Evolutionary conservation across 2,113 vertebrate genomes (phyloP), one percentile per base, ranked within the genome.

Genomic region (Noctilio leporinus): DNA sequence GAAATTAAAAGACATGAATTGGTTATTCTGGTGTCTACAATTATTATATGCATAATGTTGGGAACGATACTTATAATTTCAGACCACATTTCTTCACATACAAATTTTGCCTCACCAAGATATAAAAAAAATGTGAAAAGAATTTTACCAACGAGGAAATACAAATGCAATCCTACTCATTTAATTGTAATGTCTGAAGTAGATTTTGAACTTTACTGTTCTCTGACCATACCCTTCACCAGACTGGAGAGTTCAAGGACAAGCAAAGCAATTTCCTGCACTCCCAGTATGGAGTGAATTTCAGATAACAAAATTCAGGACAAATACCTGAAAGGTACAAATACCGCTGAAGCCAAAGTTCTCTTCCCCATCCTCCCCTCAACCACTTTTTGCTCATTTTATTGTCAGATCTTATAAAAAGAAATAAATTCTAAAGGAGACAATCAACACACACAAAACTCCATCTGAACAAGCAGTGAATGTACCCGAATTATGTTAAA

Each of bases 401-500:
- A 93, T 80, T 95, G 70, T 89, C 95, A 96, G 67, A 64, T 72
- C 73, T 86, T 53, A 40, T 40, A 93, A 94, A 40, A 83, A 91
- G 83, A 90, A 87, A 0, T 0, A 82, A 92, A 91, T 86, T 38
- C 84, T 69, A 93, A 96, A 88, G 92, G 97, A 97, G 89, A 96
- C 95, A 96, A 96, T 85, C 97, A 94, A 72, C 33, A 95, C 77
- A 89, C 49, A 91, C 40, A 90, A 30, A 72, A 51, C 93, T 47
- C 53, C 47, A 70, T 70, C 85, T 53, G 93, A 98, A 97, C 53
- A 97, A 97, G 95, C 7, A 75, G 20, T 70, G 62, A 93, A 76
- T 86, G 89, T 93, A 95, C 93, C 73, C 78, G 38, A 96, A 98
- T 98, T 98, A 98, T 98, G 97, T 96, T 98, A 98, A 98, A 97